Evolutionary conservation across 2,797 vertebrate species (phyloP), one percentile per base, ranked within the genome.

Genomic region (Macropus fuliginosus): DNA sequence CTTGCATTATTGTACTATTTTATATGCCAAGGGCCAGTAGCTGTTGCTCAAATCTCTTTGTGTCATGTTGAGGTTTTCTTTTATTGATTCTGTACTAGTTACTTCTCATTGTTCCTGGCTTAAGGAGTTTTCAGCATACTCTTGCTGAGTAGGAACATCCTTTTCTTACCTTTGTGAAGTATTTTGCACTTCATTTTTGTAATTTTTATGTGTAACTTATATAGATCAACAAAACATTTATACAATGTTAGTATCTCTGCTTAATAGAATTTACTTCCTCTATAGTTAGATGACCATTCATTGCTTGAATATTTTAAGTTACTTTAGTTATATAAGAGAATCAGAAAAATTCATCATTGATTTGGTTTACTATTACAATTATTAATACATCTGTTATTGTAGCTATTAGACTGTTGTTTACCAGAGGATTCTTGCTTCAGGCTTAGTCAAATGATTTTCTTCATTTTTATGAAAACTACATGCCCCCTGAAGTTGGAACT

Each of bases 361-460:
- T 74, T 74, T 74, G 62, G 13, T 74, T n/a, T 74, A 18, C 9
- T 74, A n/a, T n/a, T 62, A 62, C 31, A 74, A 74, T 40, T 18
- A n/a, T 74, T 74, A 74, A 18, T 74, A 16, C 14, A 74, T n/a
- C 62, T 18, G 34, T 14, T 74, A 74, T 8, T 74, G n/a, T 16
- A 94, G 8, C 56, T 74, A 55, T 55, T 50, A 74, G 55, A 5
- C 1, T 91, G 94, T 66, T 94, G 14, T 94, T 56, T 87, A 62
- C 54, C 90, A 92, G 14, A 50, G 81, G 34, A 87, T 4, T 91
- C 91, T 16, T 28, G 5, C 34, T 90, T 91, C 93, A 62, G 14
- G n/a, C 31, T 94, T 74, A 74, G 0, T 92, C 50, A 56, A 95
- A 74, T 96, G 89, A 91, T 54, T 91, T 92, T 62, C 16, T 81